Conservation (phyloP, 2,888 invertebrate genomes). For the Anorthoa munda region DNA sequence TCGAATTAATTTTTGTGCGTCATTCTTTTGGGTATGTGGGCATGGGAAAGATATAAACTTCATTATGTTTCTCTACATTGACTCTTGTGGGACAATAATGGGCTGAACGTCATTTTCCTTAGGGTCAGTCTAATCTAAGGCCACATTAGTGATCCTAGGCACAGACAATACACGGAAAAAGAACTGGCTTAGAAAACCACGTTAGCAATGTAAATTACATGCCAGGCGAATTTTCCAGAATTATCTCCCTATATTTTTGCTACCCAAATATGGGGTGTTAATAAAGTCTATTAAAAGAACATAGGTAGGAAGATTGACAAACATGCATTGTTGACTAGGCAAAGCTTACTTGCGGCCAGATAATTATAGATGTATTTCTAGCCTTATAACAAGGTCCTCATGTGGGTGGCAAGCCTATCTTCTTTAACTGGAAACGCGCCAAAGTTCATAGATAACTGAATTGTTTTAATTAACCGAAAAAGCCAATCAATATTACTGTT, state of each 20-base stretch:
- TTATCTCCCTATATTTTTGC: no score
- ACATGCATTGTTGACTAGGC: no score
- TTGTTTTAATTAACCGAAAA: constrained; percentile 51
- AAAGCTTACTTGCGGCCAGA: background rate
- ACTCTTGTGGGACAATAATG: no score
- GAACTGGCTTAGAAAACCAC: background rate
- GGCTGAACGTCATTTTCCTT: background rate
- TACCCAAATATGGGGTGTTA: no score
- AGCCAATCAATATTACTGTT: constrained; percentile 35
- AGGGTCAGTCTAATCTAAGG: background rate
- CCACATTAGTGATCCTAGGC: no score
- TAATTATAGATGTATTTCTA: background rate
- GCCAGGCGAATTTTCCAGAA: no score
- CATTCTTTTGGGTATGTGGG: constrained; percentile 4
- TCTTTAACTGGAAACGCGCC: constrained; percentile 35
- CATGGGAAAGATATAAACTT: constrained; percentile 20
- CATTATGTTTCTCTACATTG: background rate
- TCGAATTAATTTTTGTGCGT: constrained; percentile 42
- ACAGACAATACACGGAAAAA: no score
- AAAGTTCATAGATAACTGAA: constrained; percentile 59
- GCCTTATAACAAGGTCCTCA: constrained; percentile 24
- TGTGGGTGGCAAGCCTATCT: constrained; percentile 55
- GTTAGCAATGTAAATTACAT: background rate
- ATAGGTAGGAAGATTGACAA: no score
- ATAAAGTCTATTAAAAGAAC: no score